These are phyloP conservation scores for Heliothis subflexa DNA, from an alignment of 1,140 invertebrate genomes.

Conservation along the genomic window DNA sequence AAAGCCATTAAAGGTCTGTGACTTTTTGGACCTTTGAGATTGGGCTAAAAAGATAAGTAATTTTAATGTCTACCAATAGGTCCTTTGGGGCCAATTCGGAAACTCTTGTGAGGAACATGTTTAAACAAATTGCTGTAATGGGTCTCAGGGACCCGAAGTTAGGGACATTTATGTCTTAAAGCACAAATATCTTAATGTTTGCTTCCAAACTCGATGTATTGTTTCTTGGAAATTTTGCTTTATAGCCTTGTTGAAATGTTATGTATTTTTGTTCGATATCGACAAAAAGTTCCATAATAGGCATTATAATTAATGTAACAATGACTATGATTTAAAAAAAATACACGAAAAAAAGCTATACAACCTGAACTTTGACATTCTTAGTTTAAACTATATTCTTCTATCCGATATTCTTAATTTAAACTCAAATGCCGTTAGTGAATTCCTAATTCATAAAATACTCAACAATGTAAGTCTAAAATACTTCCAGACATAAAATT, in stretches of 20 bases:
- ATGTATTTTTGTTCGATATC: not conserved
- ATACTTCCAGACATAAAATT: no score
- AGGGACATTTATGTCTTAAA: not conserved
- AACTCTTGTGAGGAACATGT: conserved; percentile 8
- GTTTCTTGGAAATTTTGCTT: not conserved
- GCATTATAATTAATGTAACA: no score
- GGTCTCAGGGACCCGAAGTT: conserved; percentile 17
- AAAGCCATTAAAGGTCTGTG: conserved; percentile 2
- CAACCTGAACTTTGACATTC: no score
- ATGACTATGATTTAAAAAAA: no score
- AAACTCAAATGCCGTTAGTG: no score
- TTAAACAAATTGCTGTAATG: conserved; percentile 26
- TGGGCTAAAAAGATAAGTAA: conserved; percentile 26
- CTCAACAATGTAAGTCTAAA: no score
- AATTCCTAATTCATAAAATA: no score
- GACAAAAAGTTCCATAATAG: no score
- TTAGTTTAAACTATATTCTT: no score
- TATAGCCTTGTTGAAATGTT: not conserved
- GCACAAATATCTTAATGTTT: not conserved
- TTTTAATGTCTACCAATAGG: conserved; percentile 19
- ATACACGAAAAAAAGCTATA: no score
- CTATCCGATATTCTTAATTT: no score
- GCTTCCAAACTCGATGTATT: conserved; percentile 3
- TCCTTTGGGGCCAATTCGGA: not conserved
- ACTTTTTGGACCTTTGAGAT: not conserved